Evolutionary conservation across 2,797 vertebrate genomes (phyloP).

Genomic region (Spondyliosoma cantharus): DNA sequence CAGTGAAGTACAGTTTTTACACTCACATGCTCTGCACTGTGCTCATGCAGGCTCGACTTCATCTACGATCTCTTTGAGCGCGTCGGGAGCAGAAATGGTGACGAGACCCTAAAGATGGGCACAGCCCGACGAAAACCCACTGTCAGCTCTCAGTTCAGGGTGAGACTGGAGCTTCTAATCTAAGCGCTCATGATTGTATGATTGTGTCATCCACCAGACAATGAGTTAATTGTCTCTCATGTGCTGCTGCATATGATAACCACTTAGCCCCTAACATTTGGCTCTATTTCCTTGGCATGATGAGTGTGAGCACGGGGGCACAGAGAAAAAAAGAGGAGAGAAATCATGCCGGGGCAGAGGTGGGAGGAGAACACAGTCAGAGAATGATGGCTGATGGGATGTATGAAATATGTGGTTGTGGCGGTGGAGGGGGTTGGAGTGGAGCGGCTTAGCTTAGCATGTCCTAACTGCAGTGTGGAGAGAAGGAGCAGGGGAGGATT

Average conservation of each 20-base stretch:
- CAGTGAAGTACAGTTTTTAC: background rate
- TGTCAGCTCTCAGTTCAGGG: constrained; percentile 91
- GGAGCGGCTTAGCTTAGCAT: constrained; percentile 70
- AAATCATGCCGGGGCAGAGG: constrained; percentile 35
- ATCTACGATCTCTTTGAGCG: constrained; percentile 95
- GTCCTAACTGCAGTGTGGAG: constrained; percentile 72
- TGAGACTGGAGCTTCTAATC: constrained; percentile 51
- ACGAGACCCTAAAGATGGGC: constrained; percentile 93
- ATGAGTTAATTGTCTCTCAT: constrained; percentile 43
- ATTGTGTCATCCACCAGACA: constrained; percentile 46
- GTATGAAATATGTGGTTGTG: constrained; percentile 69
- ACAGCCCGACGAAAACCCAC: constrained; percentile 93
- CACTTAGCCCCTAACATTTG: constrained; percentile 49
- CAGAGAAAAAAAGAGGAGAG: constrained; percentile 12
- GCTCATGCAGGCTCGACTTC: constrained; percentile 88
- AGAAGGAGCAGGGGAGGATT: constrained; percentile 73
- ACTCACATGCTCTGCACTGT: constrained; percentile 5
- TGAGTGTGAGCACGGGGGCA: constrained; percentile 41
- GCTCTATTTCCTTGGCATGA: constrained; percentile 20
- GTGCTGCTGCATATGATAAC: constrained; percentile 34
- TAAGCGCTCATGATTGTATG: constrained; percentile 13
- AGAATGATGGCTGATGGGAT: constrained; percentile 61
- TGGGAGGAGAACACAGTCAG: constrained; percentile 46
- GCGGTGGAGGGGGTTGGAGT: constrained; percentile 20
- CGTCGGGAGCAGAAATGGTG: constrained; percentile 89